phyloP scores from a whole-genome alignment of 2,888 invertebrate species.

The Cenopis cana region DNA sequence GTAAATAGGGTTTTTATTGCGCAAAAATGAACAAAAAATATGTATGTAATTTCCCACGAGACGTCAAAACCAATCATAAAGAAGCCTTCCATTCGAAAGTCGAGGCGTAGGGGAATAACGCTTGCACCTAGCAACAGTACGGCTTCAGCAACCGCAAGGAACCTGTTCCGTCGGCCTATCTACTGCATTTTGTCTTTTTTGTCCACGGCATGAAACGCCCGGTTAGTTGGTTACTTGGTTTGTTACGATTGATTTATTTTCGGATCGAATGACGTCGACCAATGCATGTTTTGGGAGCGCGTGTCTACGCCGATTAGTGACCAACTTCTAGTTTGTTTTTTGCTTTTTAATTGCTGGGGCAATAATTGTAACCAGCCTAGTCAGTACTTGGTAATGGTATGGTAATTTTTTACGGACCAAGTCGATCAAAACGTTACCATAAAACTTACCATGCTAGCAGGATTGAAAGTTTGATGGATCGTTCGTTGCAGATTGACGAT shows the following conservation, averaged over 20 bases:
- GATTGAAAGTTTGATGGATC: not conserved
- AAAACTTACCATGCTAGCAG: no score
- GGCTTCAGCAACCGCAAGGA: conserved; percentile 76
- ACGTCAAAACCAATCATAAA: conserved; percentile 38
- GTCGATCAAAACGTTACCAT: no score
- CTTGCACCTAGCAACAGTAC: conserved; percentile 54
- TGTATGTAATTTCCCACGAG: conserved; percentile 32
- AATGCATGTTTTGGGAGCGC: conserved; percentile 7
- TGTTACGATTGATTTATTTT: conserved; percentile 43
- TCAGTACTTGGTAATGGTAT: no score
- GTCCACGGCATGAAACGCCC: conserved; percentile 38
- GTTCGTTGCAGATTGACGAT: conserved; percentile 1
- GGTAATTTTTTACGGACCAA: no score
- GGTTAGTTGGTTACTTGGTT: conserved; percentile 44
- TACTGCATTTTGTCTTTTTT: conserved; percentile 58
- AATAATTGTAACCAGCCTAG: not conserved
- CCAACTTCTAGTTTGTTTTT: conserved; percentile 14
- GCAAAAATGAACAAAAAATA: no score
- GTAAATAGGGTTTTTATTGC: not conserved
- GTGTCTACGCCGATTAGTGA: not conserved
- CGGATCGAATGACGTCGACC: conserved; percentile 26
- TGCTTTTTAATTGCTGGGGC: not conserved
- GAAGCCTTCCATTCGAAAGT: conserved; percentile 39
- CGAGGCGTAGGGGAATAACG: conserved; percentile 24
- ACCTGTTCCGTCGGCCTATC: conserved; percentile 64